These are phyloP conservation scores for Eupithecia subfuscata DNA, from an alignment of 2,888 invertebrate genomes.

Conservation along the genomic window DNA sequence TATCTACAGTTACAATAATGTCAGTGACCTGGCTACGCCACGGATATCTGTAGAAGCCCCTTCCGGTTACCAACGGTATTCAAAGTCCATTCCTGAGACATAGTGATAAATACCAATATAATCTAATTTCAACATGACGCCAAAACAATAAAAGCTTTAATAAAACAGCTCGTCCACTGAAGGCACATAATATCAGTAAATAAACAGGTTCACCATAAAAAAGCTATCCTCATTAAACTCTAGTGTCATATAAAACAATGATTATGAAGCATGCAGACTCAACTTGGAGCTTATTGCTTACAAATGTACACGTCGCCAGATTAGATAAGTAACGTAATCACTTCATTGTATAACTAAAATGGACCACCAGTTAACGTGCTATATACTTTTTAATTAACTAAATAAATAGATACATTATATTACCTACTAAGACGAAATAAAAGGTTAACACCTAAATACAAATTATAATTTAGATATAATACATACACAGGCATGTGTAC, in stretches of 20 bases:
- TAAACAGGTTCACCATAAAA: constrained; percentile 65
- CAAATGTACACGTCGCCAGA: constrained; percentile 22
- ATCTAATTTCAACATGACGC: constrained; percentile 49
- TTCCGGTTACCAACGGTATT: constrained; percentile 41
- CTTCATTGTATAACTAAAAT: constrained; percentile 43
- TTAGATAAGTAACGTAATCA: constrained; percentile 25
- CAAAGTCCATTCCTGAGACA: constrained; percentile 43
- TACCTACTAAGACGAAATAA: constrained; percentile 71
- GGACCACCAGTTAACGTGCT: constrained; percentile 46
- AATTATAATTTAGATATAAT: constrained; percentile 64
- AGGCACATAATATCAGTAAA: constrained; percentile 79
- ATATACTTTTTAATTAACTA: constrained; percentile 54
- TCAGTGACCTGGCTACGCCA: not conserved
- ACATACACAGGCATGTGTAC: constrained; percentile 63
- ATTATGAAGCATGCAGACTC: constrained; percentile 50
- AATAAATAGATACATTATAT: constrained; percentile 81
- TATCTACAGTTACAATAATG: not conserved
- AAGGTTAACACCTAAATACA: constrained; percentile 51
- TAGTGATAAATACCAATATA: constrained; percentile 35
- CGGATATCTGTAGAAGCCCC: not conserved
- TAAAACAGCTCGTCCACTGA: constrained; percentile 68
- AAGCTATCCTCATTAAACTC: constrained; percentile 74
- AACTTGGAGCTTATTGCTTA: constrained; percentile 10
- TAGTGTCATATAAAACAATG: constrained; percentile 61
- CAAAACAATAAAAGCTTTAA: constrained; percentile 61